These are phyloP conservation scores for Chymomyza costata DNA, from an alignment of 1,140 invertebrate species.

Conservation along the genomic window DNA sequence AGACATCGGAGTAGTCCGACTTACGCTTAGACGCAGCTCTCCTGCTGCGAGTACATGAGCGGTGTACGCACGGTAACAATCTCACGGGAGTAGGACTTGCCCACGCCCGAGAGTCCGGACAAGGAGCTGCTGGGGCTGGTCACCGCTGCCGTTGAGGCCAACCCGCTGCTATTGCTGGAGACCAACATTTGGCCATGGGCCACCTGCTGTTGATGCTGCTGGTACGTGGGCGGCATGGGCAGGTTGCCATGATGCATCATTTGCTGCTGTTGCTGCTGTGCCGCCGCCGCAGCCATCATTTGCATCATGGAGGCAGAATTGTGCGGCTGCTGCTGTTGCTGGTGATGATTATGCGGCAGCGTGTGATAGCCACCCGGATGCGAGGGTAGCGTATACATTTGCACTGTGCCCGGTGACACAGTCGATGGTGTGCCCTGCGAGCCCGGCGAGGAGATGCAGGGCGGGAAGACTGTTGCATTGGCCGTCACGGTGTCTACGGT, in stretches of 20 bases:
- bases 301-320: slow-evolving; percentile 69
- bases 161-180: slow-evolving; percentile 66
- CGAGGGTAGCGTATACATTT: slow-evolving; percentile 68
- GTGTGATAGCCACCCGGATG: slow-evolving; percentile 72
- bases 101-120: slow-evolving; percentile 60
- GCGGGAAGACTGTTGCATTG: slow-evolving; percentile 45
- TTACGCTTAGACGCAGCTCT: slow-evolving; percentile 86
- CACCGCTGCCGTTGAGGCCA: slow-evolving; percentile 72
- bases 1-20: background rate
- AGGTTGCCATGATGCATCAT: slow-evolving; percentile 54
- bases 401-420: slow-evolving; percentile 67
- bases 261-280: slow-evolving; percentile 49
- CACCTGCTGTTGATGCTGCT: slow-evolving; percentile 52
- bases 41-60: slow-evolving; percentile 86
- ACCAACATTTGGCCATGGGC: slow-evolving; percentile 63
- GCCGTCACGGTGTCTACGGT: slow-evolving; percentile 49
- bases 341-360: slow-evolving; percentile 66
- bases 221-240: slow-evolving; percentile 66
- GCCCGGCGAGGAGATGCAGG: slow-evolving; percentile 57
- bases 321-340: slow-evolving; percentile 46
- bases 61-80: slow-evolving; percentile 89
- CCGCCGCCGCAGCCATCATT: slow-evolving; percentile 46
- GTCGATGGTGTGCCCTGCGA: slow-evolving; percentile 70
- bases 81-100: slow-evolving; percentile 79
- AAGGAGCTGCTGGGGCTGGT: slow-evolving; percentile 78